Evolutionary conservation across 2,113 vertebrate genomes (phyloP).

Genomic region (Saccopteryx leptura): DNA sequence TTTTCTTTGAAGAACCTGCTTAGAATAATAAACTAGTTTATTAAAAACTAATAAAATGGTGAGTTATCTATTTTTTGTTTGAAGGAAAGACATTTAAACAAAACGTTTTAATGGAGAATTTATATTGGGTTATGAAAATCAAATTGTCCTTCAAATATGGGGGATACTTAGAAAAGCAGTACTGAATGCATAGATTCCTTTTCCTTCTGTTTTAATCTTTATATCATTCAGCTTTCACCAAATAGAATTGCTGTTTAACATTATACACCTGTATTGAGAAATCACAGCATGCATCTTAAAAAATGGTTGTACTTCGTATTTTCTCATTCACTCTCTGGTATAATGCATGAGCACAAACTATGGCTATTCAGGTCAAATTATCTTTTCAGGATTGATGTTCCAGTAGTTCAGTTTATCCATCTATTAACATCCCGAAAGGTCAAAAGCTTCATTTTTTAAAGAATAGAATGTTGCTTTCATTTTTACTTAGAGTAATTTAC

Average conservation of each 20-base stretch:
- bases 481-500: conserved; percentile 65
- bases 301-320: conserved; percentile 64
- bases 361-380: conserved; percentile 75
- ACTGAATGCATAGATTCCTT: conserved; percentile 3
- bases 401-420: conserved; percentile 69
- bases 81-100: background rate
- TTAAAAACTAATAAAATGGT: conserved; percentile 22
- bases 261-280: conserved; percentile 76
- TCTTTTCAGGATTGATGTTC: conserved; percentile 68
- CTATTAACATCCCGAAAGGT: conserved; percentile 70
- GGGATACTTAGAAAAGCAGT: background rate
- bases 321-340: conserved; percentile 41
- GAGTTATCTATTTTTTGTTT: background rate
- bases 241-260: conserved; percentile 60
- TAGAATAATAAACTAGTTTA: conserved; percentile 60
- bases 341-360: background rate
- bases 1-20: background rate
- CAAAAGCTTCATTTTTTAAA: conserved; percentile 72
- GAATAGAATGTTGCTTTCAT: conserved; percentile 66
- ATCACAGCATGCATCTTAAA: conserved; percentile 64
- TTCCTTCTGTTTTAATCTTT: conserved; percentile 44
- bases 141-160: background rate
- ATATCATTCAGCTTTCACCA: conserved; percentile 63
- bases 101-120: background rate
- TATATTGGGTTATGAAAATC: background rate